Evolutionary conservation across 2,113 vertebrate species (phyloP).

Genomic region (Cyrtonyx montezumae): DNA sequence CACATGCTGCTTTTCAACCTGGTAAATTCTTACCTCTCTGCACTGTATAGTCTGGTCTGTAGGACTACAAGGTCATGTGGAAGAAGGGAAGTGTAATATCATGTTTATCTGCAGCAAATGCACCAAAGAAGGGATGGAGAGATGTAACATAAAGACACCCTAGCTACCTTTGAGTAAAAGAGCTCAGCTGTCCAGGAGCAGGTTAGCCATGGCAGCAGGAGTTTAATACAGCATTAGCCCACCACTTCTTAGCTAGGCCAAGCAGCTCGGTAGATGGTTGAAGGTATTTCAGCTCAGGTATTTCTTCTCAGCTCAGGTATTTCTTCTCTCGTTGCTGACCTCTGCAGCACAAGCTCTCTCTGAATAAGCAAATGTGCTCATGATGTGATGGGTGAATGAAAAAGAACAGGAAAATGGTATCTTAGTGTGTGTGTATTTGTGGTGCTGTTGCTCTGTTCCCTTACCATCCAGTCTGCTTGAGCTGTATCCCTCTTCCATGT

Average conservation of each 20-base stretch:
- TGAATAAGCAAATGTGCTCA: background rate
- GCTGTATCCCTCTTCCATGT: background rate
- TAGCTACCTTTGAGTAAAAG: background rate
- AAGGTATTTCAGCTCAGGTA: background rate
- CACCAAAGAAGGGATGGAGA: background rate
- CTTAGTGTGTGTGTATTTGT: background rate
- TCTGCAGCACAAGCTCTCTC: rapidly evolving
- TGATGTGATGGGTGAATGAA: rapidly evolving
- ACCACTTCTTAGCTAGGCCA: background rate
- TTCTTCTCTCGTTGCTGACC: background rate
- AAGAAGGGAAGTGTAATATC: background rate
- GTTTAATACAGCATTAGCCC: background rate
- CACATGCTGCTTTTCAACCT: background rate
- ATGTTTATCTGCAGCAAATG: background rate
- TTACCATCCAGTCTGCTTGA: background rate
- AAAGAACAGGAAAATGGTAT: background rate
- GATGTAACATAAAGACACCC: background rate
- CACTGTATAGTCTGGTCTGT: background rate
- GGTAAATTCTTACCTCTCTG: background rate
- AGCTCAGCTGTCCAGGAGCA: background rate
- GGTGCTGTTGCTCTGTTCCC: background rate
- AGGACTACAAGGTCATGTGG: background rate
- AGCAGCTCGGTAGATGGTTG: background rate
- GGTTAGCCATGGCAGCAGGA: background rate
- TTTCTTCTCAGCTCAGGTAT: background rate